A percentile compares a stretch with the other conserved stretches of the same genome.
phyloP scores from a whole-genome alignment of 2,797 vertebrate genomes.

The Anabas testudineus region DNA sequence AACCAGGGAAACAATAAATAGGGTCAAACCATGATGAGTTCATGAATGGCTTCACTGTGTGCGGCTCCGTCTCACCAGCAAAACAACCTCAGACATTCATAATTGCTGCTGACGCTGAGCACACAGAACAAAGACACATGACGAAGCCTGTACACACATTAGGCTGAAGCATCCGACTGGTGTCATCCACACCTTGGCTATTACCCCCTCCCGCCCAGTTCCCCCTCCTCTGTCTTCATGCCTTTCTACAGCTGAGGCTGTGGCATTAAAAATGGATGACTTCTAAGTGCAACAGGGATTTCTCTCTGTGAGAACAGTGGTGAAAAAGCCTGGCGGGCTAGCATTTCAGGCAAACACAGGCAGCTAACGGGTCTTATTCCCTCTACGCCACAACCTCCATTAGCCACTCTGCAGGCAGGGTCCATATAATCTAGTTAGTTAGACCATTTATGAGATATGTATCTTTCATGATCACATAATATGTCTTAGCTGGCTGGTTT shows the following conservation, averaged over 20 bases:
- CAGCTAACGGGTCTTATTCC: slow-evolving; percentile 75
- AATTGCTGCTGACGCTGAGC: slow-evolving; percentile 57
- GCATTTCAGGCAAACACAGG: slow-evolving; percentile 74
- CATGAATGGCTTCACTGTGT: slow-evolving; percentile 56
- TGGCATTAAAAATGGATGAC: slow-evolving; percentile 87
- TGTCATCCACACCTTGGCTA: slow-evolving; percentile 65
- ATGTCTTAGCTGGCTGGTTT: slow-evolving; percentile 50
- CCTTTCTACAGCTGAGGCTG: slow-evolving; percentile 80
- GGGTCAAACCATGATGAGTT: slow-evolving; percentile 28
- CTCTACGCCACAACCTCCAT: slow-evolving; percentile 68
- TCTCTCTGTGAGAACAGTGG: slow-evolving; percentile 78
- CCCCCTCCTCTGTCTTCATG: slow-evolving; percentile 53
- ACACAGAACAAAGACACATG: slow-evolving; percentile 46
- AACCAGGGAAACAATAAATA: slow-evolving; percentile 46
- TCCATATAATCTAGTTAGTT: slow-evolving; percentile 78
- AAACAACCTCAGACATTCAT: slow-evolving; percentile 34
- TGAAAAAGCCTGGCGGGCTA: slow-evolving; percentile 76
- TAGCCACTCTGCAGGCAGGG: slow-evolving; percentile 75
- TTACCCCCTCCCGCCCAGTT: slow-evolving; percentile 28
- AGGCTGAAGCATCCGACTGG: slow-evolving; percentile 49
- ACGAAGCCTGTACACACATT: slow-evolving; percentile 42
- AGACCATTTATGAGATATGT: slow-evolving; percentile 78
- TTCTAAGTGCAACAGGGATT: slow-evolving; percentile 87
- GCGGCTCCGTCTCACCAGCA: slow-evolving; percentile 6
- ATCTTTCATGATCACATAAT: slow-evolving; percentile 78